Evolutionary conservation across 1,140 invertebrate species (phyloP), one percentile per base, ranked within the genome.

Genomic region (Drosophila subpulchrella): DNA sequence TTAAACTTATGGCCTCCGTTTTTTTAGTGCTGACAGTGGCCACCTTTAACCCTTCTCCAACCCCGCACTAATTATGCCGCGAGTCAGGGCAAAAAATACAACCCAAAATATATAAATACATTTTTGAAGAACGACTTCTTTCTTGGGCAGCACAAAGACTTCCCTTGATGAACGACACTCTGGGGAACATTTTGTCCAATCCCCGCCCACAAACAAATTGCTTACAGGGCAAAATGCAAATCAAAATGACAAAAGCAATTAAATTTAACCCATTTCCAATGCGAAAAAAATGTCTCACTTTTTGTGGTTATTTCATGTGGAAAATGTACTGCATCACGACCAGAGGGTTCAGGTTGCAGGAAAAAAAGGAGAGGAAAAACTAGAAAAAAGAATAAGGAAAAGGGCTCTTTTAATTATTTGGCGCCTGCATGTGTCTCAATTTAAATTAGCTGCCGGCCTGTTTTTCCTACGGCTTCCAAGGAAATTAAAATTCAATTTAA

Each of bases 261-360:
- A 89, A 90, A 89, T 89, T 89, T 89, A 89, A 89, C 84, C 84
- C 84, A 89, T 88, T 88, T 88, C 70, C 84, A 89, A 86, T 86
- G 71, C 59, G 46, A 70, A 66, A 71, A 71, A 81, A 71, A 78
- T 51, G 67, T 75, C 76, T 67, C 53, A 79, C 83, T 77, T 82
- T 79, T 86, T 91, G 84, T 78, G 90, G 90, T 91, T 91, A 85
- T 85, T 80, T 91, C 89, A 91, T 79, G 89, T 91, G 89, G 89
- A 91, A 91, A 91, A 89, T 91, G 89, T 91, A 85, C 89, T 91
- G 89, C 89, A 91, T 91, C 89, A 81, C 59, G 70, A 34, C n/a
- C 13, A 15, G 10, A 15, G 48, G 48, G 27, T 32, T 50, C 47
- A 30, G 47, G 13, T 50, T 50, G 47, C 24, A 58, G 44, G 41